A percentile compares a stretch with the other conserved stretches of the same genome.
Conservation (phyloP, 2,797 vertebrate species). For the Ctenochaetus hawaiiensis region DNA sequence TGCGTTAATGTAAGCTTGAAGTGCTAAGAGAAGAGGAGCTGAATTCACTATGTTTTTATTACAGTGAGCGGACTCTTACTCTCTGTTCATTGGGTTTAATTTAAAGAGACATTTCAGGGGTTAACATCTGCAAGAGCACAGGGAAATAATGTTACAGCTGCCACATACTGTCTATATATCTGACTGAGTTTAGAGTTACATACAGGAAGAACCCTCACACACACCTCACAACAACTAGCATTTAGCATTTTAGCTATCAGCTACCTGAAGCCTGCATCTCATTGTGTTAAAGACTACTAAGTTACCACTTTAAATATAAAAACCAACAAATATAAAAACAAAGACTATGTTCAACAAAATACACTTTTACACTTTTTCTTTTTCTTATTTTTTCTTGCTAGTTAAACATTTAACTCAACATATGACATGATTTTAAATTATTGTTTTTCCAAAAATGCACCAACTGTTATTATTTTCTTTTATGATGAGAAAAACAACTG, state of each 20-base stretch:
- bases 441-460: constrained; percentile 94
- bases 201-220: constrained; percentile 95
- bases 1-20: constrained; percentile 63
- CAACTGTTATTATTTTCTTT: constrained; percentile 93
- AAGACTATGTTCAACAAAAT: constrained; percentile 93
- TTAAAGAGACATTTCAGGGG: constrained; percentile 99
- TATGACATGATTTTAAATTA: constrained; percentile 92
- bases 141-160: constrained; percentile 99
- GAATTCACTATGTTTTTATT: constrained; percentile 68
- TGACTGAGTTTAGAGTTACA: constrained; percentile 92
- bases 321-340: constrained; percentile 92
- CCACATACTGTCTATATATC: constrained; percentile 93
- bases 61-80: constrained; percentile 85
- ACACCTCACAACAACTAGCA: constrained; percentile 98
- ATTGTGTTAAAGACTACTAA: constrained; percentile 82
- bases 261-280: constrained; percentile 83
- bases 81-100: constrained; percentile 89
- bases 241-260: constrained; percentile 98
- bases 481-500: constrained; percentile 84
- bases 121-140: constrained; percentile 99
- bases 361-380: constrained; percentile 85
- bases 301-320: constrained; percentile 90
- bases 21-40: constrained; percentile 61
- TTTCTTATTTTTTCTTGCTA: constrained; percentile 93
- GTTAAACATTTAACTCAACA: constrained; percentile 97